These are phyloP conservation scores for Babyrousa celebensis DNA, from an alignment of 2,797 vertebrate species.

Conservation along the genomic window DNA sequence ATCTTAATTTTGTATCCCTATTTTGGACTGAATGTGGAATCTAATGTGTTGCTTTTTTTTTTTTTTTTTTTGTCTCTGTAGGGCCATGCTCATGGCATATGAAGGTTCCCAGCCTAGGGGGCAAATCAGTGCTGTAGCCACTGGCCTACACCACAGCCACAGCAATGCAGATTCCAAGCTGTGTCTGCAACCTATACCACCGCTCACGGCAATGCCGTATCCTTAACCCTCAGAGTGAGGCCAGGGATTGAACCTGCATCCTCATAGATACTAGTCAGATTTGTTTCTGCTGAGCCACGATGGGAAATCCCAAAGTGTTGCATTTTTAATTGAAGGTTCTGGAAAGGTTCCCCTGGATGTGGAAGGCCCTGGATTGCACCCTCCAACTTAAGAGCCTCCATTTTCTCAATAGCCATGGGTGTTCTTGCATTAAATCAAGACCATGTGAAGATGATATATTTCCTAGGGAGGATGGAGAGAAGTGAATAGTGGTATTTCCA, in stretches of 20 bases:
- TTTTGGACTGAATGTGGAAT: background rate
- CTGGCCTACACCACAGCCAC: too few relatives aligned
- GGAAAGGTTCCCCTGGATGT: background rate
- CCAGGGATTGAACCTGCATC: too few relatives aligned
- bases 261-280: too few relatives aligned
- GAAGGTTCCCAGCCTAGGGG: too few relatives aligned
- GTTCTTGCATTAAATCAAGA: background rate
- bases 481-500: conserved; percentile 68
- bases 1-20: background rate
- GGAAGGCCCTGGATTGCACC: background rate
- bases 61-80: too few relatives aligned
- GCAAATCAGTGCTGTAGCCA: too few relatives aligned
- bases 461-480: conserved; percentile 23
- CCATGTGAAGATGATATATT: conserved; percentile 35
- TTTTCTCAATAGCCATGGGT: background rate
- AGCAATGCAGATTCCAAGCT: too few relatives aligned
- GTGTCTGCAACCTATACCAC: too few relatives aligned
- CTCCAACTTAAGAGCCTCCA: background rate
- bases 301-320: background rate
- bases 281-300: too few relatives aligned
- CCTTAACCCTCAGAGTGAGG: too few relatives aligned
- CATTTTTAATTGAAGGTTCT: background rate
- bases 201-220: too few relatives aligned
- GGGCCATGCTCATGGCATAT: too few relatives aligned
- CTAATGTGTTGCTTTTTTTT: background rate